Conservation (phyloP, 2,888 invertebrate genomes). For the Chrysopilus asiliformis region DNA sequence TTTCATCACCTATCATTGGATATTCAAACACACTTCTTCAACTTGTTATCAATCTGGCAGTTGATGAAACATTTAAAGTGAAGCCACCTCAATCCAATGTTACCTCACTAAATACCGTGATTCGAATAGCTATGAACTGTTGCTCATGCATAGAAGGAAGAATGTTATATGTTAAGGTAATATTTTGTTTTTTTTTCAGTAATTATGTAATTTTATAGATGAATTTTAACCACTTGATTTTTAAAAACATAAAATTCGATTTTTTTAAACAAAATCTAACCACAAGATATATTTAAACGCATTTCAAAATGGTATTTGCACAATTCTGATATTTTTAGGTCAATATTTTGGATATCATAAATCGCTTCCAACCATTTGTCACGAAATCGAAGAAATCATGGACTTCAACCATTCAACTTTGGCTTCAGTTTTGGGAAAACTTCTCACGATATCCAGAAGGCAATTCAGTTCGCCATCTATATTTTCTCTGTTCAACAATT, state of each 20-base stretch:
- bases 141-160: conserved; percentile 31
- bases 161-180: conserved; percentile 23
- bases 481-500: conserved; percentile 21
- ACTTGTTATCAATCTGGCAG: conserved; percentile 23
- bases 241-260: too few relatives aligned
- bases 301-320: too few relatives aligned
- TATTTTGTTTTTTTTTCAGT: not conserved
- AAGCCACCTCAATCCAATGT: conserved; percentile 15
- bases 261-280: too few relatives aligned
- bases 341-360: conserved; percentile 27
- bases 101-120: conserved; percentile 18
- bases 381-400: conserved; percentile 21
- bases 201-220: not conserved
- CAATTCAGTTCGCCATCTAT: conserved; percentile 22
- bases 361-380: conserved; percentile 25
- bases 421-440: conserved; percentile 32
- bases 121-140: conserved; percentile 29
- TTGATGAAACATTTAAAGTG: conserved; percentile 24
- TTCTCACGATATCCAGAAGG: conserved; percentile 30
- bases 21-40: conserved; percentile 27
- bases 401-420: conserved; percentile 21
- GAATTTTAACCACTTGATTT: not conserved
- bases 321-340: too few relatives aligned
- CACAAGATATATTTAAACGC: too few relatives aligned
- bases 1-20: conserved; percentile 20